A percentile compares a stretch with the other conserved stretches of the same genome.
Conservation (phyloP, 2,113 vertebrate species). For the Aptenodytes forsteri region DNA sequence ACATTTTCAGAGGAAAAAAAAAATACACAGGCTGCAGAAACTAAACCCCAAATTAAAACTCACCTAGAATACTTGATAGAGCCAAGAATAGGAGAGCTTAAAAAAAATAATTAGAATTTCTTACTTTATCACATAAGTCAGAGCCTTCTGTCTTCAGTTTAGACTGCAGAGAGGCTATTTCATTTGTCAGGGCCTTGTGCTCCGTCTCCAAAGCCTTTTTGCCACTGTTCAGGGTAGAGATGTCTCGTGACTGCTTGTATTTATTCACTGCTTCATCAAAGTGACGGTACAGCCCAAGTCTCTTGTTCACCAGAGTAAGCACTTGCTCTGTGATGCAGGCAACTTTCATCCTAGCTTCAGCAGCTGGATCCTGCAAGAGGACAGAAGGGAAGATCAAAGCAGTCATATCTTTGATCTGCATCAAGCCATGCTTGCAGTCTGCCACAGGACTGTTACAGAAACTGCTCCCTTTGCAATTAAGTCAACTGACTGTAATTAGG, state of each 20-base stretch:
- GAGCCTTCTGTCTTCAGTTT: slow-evolving; percentile 95
- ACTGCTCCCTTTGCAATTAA: neutral
- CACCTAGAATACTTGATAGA: neutral
- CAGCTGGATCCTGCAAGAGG: slow-evolving; percentile 89
- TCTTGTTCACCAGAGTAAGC: slow-evolving; percentile 94
- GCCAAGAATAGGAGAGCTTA: neutral
- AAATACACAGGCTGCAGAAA: neutral
- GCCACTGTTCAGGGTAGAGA: slow-evolving; percentile 88
- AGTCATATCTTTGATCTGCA: neutral
- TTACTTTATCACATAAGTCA: slow-evolving; percentile 92
- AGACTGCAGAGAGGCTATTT: slow-evolving; percentile 89
- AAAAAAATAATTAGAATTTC: neutral
- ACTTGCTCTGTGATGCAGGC: slow-evolving; percentile 98
- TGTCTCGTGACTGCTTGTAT: slow-evolving; percentile 94
- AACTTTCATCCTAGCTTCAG: slow-evolving; percentile 98
- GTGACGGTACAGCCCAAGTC: slow-evolving; percentile 93
- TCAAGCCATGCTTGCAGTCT: neutral
- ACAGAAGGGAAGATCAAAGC: neutral
- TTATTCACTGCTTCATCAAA: slow-evolving; percentile 95
- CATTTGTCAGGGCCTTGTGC: slow-evolving; percentile 87
- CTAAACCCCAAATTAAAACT: neutral
- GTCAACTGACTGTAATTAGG: neutral
- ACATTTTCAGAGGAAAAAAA: neutral
- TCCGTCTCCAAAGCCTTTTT: slow-evolving; percentile 92
- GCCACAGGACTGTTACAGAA: neutral